These are phyloP conservation scores for Panulirus ornatus DNA, from an alignment of 1,140 invertebrate species.

Conservation along the genomic window DNA sequence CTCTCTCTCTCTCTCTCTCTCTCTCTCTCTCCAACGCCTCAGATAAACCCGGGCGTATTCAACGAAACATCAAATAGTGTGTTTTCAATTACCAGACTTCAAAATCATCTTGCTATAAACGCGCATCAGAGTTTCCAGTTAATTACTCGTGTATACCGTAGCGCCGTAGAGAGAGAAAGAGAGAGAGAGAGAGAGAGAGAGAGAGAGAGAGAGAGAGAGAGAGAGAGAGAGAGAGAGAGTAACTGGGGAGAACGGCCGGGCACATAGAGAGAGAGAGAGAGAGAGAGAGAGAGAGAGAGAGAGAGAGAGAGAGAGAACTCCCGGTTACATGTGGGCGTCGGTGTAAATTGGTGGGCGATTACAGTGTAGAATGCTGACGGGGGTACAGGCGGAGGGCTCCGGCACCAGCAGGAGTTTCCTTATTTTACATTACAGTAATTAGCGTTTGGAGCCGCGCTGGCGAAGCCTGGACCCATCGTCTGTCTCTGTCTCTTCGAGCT, in stretches of 20 bases:
- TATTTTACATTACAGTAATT: slow-evolving; percentile 48
- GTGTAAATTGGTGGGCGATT: slow-evolving; percentile 41
- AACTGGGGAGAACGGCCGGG: neutral
- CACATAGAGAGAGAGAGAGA: neutral
- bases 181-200: neutral
- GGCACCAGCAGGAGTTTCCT: neutral
- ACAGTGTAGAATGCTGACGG: slow-evolving; percentile 42
- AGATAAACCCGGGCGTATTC: neutral
- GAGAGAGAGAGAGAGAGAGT: neutral
- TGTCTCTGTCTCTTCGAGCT: too few species aligned
- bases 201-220: neutral
- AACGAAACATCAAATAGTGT: neutral
- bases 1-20: too few species aligned
- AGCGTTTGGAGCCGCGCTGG: slow-evolving; percentile 26
- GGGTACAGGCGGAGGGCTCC: neutral
- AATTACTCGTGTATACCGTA: neutral
- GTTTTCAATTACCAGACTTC: neutral
- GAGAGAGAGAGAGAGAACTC: too few species aligned
- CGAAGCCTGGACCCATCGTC: neutral
- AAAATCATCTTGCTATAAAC: neutral
- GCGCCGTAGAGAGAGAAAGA: neutral
- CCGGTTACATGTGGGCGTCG: slow-evolving; percentile 8
- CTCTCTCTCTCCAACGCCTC: too few species aligned
- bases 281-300: neutral
- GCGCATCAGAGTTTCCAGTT: neutral